These are phyloP conservation scores for Globia sparganii DNA, from an alignment of 2,888 invertebrate species.

Conservation along the genomic window DNA sequence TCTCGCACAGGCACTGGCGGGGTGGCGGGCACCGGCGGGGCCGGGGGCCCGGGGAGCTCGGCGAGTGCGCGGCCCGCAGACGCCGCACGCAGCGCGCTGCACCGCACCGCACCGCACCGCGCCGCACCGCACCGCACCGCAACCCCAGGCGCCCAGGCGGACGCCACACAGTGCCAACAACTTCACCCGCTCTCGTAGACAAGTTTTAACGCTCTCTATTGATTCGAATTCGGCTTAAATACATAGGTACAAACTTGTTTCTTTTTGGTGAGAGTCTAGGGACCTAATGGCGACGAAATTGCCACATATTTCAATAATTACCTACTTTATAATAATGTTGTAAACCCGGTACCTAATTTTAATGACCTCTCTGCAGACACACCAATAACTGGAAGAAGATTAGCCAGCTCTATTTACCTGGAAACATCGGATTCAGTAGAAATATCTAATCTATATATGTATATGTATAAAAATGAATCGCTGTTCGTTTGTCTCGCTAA, in stretches of 20 bases:
- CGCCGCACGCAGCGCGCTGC: conserved; percentile 7
- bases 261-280: not conserved
- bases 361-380: too few relatives aligned
- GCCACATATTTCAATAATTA: too few relatives aligned
- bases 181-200: conserved; percentile 49
- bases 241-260: not conserved
- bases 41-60: not conserved
- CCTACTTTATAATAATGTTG: too few relatives aligned
- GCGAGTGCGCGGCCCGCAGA: conserved; percentile 5
- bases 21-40: not conserved
- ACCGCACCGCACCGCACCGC: not conserved
- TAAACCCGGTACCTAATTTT: too few relatives aligned
- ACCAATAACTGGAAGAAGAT: too few relatives aligned
- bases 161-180: not conserved
- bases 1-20: conserved; percentile 55
- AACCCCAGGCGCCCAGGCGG: conserved; percentile 1
- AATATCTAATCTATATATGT: too few relatives aligned
- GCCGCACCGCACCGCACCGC: conserved; percentile 2
- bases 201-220: conserved; percentile 45
- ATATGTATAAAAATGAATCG: too few relatives aligned
- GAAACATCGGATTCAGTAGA: too few relatives aligned
- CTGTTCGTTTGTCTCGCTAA: too few relatives aligned
- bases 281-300: too few relatives aligned
- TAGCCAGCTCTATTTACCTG: too few relatives aligned
- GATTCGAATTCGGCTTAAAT: conserved; percentile 27